Percentiles rank a stretch among this genome's conserved stretches.
phyloP scores from a whole-genome alignment of 2,888 invertebrate species.

The Molanna angustata region DNA sequence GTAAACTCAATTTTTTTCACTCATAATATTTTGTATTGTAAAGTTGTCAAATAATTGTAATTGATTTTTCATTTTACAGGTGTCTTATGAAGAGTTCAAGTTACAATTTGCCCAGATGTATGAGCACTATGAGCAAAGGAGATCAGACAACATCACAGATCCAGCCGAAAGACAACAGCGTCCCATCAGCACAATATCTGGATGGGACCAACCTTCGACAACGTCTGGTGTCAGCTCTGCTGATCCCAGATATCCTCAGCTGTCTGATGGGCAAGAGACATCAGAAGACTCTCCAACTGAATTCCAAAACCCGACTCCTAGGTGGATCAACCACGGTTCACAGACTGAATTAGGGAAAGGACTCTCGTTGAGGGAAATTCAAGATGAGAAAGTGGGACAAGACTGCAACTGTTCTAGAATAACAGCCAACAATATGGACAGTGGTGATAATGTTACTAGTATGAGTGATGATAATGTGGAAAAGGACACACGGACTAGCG shows the following conservation, averaged over 20 bases:
- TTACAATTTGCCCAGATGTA: conserved; percentile 97
- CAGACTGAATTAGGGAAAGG: conserved; percentile 53
- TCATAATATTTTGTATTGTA: background rate
- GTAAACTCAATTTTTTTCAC: background rate
- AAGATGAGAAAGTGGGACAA: conserved; percentile 42
- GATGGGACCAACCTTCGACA: conserved; percentile 72
- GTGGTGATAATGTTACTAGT: conserved; percentile 26
- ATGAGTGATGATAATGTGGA: conserved; percentile 35
- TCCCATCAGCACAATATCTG: conserved; percentile 95
- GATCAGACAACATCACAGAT: conserved; percentile 93
- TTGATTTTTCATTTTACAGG: conserved; percentile 51
- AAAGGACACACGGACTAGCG: conserved; percentile 41
- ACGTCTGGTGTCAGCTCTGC: conserved; percentile 36
- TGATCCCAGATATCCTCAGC: conserved; percentile 30
- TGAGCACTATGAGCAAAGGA: conserved; percentile 90
- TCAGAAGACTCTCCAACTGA: conserved; percentile 38
- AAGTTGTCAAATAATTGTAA: background rate
- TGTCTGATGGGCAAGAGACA: conserved; percentile 38
- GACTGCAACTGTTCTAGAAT: conserved; percentile 39
- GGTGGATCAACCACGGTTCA: conserved; percentile 47
- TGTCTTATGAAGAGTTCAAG: conserved; percentile 97
- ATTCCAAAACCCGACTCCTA: conserved; percentile 40
- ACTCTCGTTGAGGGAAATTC: conserved; percentile 47
- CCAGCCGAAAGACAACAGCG: conserved; percentile 89
- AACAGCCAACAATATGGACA: conserved; percentile 38